phyloP scores from a whole-genome alignment of 2,113 vertebrate genomes.

The Danionella cerebrum region DNA sequence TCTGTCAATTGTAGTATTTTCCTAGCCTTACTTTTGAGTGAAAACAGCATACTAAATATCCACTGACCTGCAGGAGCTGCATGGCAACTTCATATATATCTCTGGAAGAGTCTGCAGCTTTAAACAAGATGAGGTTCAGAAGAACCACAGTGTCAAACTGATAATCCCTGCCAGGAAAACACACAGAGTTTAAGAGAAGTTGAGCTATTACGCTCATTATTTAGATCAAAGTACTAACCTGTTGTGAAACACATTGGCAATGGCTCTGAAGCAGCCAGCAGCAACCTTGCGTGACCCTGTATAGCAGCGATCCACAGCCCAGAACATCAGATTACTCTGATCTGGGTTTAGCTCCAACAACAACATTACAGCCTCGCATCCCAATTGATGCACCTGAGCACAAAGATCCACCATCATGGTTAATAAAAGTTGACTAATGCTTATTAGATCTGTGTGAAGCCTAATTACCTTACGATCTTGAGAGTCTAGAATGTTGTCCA shows the following conservation, averaged over 20 bases:
- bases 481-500: conserved; percentile 98
- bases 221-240: conserved; percentile 60
- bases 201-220: not conserved
- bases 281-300: conserved; percentile 89
- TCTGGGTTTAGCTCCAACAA: conserved; percentile 95
- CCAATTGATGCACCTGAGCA: conserved; percentile 88
- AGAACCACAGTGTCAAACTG: conserved; percentile 98
- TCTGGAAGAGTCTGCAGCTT: conserved; percentile 93
- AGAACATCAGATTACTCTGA: conserved; percentile 97
- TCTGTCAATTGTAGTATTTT: no score
- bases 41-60: not conserved
- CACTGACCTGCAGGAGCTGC: conserved; percentile 90
- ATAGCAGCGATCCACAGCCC: conserved; percentile 97
- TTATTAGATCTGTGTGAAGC: not conserved
- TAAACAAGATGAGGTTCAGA: conserved; percentile 96
- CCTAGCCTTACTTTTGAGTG: not conserved
- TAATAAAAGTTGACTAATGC: not conserved
- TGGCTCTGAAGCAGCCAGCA: conserved; percentile 92
- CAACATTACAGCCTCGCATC: conserved; percentile 92
- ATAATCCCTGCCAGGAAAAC: conserved; percentile 77
- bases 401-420: not conserved
- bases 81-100: conserved; percentile 96
- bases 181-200: not conserved
- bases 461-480: conserved; percentile 89
- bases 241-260: conserved; percentile 95